phyloP scores from a whole-genome alignment of 2,113 vertebrate genomes.

The Macaca fascicularis region DNA sequence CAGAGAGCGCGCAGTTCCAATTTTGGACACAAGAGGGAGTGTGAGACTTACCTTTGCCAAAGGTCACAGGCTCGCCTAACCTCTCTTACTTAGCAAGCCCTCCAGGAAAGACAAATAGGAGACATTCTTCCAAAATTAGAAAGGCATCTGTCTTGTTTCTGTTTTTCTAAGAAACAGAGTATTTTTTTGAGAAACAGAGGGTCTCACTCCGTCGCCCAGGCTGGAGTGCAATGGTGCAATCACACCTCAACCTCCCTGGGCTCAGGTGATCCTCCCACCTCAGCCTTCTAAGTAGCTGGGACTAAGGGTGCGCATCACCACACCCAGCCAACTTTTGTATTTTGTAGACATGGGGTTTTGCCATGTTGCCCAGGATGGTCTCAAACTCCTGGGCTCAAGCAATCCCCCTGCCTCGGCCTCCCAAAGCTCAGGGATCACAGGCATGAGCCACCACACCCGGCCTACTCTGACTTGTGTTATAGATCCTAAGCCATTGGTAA shows the following conservation, averaged over 20 bases:
- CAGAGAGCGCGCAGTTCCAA: slow-evolving; percentile 11
- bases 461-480: neutral
- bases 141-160: neutral
- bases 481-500: neutral
- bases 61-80: neutral
- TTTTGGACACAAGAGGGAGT: slow-evolving; percentile 54
- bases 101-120: neutral
- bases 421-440: neutral
- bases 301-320: neutral
- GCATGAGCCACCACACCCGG: neutral
- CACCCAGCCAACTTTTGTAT: neutral
- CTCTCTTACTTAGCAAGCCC: neutral
- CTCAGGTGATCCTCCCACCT: neutral
- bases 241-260: neutral
- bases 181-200: neutral
- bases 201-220: neutral
- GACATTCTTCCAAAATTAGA: neutral
- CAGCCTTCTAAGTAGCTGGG: neutral
- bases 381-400: neutral
- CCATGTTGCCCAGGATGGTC: neutral
- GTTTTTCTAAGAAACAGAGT: neutral
- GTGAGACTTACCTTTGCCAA: slow-evolving; percentile 34
- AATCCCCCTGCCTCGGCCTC: neutral
- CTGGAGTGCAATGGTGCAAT: neutral
- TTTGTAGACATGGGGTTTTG: neutral